Base-by-base conservation (phyloP, 2,888 invertebrate species). In the Sinotaia quadrata region DNA sequence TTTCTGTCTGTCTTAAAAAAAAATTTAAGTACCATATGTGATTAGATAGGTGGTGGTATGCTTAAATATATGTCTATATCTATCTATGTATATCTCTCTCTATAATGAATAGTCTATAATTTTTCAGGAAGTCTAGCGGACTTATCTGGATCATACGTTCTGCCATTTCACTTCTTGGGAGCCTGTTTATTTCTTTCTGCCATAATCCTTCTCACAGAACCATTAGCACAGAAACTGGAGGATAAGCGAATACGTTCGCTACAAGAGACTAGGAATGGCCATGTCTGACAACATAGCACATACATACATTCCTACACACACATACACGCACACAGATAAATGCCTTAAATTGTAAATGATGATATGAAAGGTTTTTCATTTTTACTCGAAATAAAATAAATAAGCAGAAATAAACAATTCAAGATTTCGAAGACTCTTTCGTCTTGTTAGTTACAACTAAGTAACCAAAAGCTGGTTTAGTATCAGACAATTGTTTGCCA, bases 71-170 rank as follows among this genome's bases (percentile, higher is more conserved):
- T 41, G 41, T 41, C 41, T 12, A 8, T 41, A 18, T 8, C 41
- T 8, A 41, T 18, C 41, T 18, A 41, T 41, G 41, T 41, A 8
- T 41, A 12, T 8, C 4, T 7, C 24, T n/a, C 12, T 47, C 47
- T 18, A 24, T 47, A 8, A 47, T 24, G n/a, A 7, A 24, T 5
- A 24, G 24, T 24, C 8, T 4, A 31, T 51, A 2, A 60, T 12
- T 18, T 18, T 36, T 8, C 63, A 73, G 73, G 69, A 27, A 61
- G 61, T 4, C 1, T 73, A 62, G 58, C 57, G 33, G 73, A 73
- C 34, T 54, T 36, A 4, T 61, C 73, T 1, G 67, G 67, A 7
- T 51, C 54, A n/a, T 69, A 68, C 60, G 65, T 68, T 21, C 37
- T 68, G 31, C 68, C 73, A 0, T 67, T 65, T 47, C 67, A 66